These are phyloP conservation scores for Ypsolopha sequella DNA, from an alignment of 2,888 invertebrate species.

Conservation along the genomic window DNA sequence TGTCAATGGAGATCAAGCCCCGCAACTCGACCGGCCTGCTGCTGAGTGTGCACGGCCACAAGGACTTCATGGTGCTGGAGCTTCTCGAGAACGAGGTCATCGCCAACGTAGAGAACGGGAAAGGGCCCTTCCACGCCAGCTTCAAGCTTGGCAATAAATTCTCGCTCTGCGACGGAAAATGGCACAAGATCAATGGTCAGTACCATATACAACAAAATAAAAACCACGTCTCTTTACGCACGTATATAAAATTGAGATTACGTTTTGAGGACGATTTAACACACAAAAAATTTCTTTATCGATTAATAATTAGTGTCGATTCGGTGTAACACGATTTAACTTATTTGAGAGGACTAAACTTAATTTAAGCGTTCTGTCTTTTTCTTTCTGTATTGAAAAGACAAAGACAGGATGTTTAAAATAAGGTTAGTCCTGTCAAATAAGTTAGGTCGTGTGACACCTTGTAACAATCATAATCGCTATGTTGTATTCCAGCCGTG, in stretches of 20 bases:
- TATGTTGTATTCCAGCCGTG: conserved; percentile 67
- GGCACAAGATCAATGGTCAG: conserved; percentile 89
- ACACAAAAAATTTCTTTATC: neutral
- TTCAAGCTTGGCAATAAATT: conserved; percentile 76
- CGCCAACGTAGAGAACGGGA: conserved; percentile 87
- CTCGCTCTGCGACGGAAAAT: conserved; percentile 93
- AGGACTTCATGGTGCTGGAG: conserved; percentile 89
- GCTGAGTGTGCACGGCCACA: conserved; percentile 85
- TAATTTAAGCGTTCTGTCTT: too few relatives aligned
- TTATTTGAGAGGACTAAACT: too few relatives aligned
- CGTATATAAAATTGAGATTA: neutral
- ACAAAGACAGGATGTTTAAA: too few relatives aligned
- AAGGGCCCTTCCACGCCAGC: conserved; percentile 81
- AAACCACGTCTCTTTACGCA: neutral
- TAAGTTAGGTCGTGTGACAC: too few relatives aligned
- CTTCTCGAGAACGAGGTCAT: conserved; percentile 87
- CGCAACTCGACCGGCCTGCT: conserved; percentile 87
- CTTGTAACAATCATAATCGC: too few relatives aligned
- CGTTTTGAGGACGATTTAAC: neutral
- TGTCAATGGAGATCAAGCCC: conserved; percentile 89
- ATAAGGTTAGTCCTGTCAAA: too few relatives aligned
- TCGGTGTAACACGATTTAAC: too few relatives aligned
- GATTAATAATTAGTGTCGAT: too few relatives aligned
- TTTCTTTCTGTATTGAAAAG: too few relatives aligned
- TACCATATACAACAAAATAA: neutral